These are phyloP conservation scores for Samia ricini DNA, from an alignment of 1,140 invertebrate species.

Conservation along the genomic window DNA sequence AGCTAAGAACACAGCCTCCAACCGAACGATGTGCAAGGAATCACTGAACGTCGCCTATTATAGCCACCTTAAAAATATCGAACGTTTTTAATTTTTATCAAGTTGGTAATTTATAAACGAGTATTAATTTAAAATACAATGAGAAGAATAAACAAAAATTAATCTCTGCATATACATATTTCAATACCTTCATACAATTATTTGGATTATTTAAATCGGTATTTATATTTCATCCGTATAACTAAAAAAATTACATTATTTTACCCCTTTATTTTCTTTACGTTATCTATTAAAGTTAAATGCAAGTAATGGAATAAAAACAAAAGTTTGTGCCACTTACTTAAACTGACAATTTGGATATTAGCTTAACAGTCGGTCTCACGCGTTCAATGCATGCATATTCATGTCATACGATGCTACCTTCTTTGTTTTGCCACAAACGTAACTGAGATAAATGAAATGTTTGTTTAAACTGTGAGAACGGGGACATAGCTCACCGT, in stretches of 20 bases:
- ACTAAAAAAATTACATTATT: neutral
- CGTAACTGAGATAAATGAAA: neutral
- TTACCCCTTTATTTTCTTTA: neutral
- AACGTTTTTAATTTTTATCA: too few species aligned
- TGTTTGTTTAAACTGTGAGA: neutral
- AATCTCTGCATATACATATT: too few species aligned
- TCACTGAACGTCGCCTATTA: constrained; percentile 12
- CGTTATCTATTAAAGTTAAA: neutral
- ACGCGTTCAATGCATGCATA: neutral
- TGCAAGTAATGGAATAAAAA: neutral
- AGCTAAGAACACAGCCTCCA: constrained; percentile 20
- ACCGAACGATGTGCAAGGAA: constrained; percentile 18
- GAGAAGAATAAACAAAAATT: too few species aligned
- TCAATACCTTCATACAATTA: too few species aligned
- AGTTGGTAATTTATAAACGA: too few species aligned
- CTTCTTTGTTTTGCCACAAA: neutral
- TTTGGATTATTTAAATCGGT: too few species aligned
- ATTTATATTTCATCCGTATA: neutral
- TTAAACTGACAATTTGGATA: neutral
- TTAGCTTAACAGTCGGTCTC: neutral
- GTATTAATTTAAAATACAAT: too few species aligned
- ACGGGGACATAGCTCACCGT: neutral
- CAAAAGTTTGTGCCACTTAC: neutral
- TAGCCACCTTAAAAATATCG: neutral
- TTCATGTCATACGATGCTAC: neutral